A percentile compares a stretch with the other conserved stretches of the same genome.
Conservation (phyloP, 2,888 invertebrate genomes). For the Brenthis ino region DNA sequence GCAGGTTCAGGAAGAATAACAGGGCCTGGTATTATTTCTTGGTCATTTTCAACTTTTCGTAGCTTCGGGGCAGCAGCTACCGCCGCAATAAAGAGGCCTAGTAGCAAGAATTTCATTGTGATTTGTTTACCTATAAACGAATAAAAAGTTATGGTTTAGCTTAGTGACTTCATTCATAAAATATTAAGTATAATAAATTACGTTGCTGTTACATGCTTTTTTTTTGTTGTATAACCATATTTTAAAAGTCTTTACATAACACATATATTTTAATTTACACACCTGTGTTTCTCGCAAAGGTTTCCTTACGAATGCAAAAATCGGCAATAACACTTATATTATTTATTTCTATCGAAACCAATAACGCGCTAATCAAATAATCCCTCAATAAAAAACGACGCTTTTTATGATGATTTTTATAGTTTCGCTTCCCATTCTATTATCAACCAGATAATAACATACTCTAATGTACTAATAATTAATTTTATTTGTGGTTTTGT, state of each 20-base stretch:
- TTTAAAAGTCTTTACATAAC: no score
- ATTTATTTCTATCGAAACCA: slow-evolving; percentile 14
- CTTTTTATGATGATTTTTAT: slow-evolving; percentile 7
- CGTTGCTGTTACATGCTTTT: neutral
- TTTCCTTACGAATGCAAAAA: slow-evolving; percentile 45
- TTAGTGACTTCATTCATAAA: neutral
- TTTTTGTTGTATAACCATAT: neutral
- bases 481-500: neutral
- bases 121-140: slow-evolving; percentile 41
- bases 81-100: slow-evolving; percentile 59
- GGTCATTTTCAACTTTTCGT: slow-evolving; percentile 47
- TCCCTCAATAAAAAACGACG: slow-evolving; percentile 4
- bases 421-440: neutral
- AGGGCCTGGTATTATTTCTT: neutral
- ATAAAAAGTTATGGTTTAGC: neutral
- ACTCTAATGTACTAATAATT: neutral
- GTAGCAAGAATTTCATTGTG: slow-evolving; percentile 61
- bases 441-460: slow-evolving; percentile 1
- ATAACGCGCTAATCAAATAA: slow-evolving; percentile 7
- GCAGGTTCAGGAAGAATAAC: slow-evolving; percentile 27
- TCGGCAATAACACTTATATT: neutral
- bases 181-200: neutral
- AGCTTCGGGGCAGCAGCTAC: slow-evolving; percentile 55
- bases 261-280: slow-evolving; percentile 30
- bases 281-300: slow-evolving; percentile 51